A percentile compares a stretch with the other conserved stretches of the same genome.
phyloP scores from a whole-genome alignment of 2,888 invertebrate genomes.

The Mamestra brassicae region DNA sequence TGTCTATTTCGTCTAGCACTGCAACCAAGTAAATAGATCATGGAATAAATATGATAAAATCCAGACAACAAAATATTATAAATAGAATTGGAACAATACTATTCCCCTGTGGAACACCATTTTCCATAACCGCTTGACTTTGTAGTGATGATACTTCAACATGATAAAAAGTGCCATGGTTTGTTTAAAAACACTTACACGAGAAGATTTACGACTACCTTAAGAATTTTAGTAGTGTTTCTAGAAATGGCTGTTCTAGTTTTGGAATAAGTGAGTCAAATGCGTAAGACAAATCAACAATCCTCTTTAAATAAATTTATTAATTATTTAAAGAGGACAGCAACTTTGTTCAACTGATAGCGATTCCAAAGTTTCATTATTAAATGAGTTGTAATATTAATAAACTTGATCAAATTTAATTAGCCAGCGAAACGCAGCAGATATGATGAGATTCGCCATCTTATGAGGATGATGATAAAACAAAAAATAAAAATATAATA shows the following conservation, averaged over 20 bases:
- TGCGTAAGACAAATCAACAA: conserved; percentile 2
- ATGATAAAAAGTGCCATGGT: neutral
- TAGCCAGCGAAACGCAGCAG: no score
- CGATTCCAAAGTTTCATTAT: neutral
- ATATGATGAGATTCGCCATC: no score
- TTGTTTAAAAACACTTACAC: neutral
- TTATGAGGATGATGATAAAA: no score
- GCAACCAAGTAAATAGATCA: conserved; percentile 27
- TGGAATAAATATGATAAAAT: neutral
- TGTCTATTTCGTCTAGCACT: conserved; percentile 92
- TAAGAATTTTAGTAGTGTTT: neutral
- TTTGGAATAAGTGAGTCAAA: conserved; percentile 8
- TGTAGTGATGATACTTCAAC: neutral
- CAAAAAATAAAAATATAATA: no score
- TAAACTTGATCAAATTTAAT: no score
- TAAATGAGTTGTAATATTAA: neutral
- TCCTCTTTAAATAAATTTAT: neutral
- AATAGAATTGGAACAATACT: conserved; percentile 37
- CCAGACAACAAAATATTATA: neutral
- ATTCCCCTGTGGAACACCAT: neutral
- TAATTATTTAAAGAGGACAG: neutral
- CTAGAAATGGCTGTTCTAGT: neutral
- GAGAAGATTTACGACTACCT: no score
- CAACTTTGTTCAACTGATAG: neutral
- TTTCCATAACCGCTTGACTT: neutral